A percentile compares a stretch with the other conserved stretches of the same genome.
These are phyloP conservation scores for Spermophilus dauricus DNA, from an alignment of 2,113 vertebrate species.

Conservation along the genomic window DNA sequence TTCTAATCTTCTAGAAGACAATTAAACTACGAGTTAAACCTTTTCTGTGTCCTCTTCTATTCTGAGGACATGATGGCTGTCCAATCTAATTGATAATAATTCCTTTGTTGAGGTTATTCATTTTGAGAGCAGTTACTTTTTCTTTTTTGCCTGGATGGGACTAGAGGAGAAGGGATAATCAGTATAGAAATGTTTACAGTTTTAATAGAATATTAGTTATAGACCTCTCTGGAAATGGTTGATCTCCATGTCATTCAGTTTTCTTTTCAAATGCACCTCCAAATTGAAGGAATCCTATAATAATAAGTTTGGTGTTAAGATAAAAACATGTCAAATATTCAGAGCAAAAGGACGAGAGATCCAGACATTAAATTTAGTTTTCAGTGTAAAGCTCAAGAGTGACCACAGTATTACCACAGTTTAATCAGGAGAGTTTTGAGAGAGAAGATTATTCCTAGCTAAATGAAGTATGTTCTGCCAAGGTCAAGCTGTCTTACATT, in stretches of 20 bases:
- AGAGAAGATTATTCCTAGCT: slow-evolving; percentile 43
- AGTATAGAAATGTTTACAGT: not conserved
- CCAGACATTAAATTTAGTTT: not conserved
- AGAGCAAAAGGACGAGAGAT: not conserved
- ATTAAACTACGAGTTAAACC: not conserved
- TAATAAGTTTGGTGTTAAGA: slow-evolving; percentile 19
- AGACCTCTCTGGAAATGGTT: not conserved
- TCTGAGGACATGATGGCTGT: not conserved
- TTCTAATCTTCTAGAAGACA: slow-evolving; percentile 49
- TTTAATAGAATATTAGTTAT: slow-evolving; percentile 24
- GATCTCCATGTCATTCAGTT: not conserved
- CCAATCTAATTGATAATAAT: not conserved
- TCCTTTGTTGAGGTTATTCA: not conserved
- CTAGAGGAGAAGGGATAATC: not conserved
- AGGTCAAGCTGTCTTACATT: slow-evolving; percentile 64
- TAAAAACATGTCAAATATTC: slow-evolving; percentile 33
- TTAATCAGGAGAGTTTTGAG: slow-evolving; percentile 60
- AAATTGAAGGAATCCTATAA: slow-evolving; percentile 4
- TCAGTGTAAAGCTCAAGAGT: slow-evolving; percentile 4
- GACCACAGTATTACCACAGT: not conserved
- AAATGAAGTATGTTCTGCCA: slow-evolving; percentile 57
- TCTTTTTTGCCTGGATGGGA: not conserved
- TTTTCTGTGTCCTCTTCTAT: not conserved
- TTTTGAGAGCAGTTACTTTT: slow-evolving; percentile 15
- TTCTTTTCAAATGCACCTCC: slow-evolving; percentile 19